phyloP scores from a whole-genome alignment of 2,888 invertebrate species.

The Tanaodytes sp. region DNA sequence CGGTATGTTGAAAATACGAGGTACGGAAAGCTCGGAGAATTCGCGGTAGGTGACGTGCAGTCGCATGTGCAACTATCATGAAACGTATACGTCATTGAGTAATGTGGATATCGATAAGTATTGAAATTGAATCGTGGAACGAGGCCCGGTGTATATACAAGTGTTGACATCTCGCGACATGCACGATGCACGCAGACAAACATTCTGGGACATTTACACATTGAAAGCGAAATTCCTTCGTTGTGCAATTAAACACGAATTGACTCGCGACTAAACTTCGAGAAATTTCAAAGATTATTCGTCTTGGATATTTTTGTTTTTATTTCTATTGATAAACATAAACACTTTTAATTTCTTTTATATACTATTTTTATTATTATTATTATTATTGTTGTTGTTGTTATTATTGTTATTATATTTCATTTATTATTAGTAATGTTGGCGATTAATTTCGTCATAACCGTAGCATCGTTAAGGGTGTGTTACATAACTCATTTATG shows the following conservation, averaged over 20 bases:
- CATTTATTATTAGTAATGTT: too few relatives aligned
- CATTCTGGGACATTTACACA: conserved; percentile 8
- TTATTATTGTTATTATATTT: too few relatives aligned
- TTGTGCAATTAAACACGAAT: conserved; percentile 17
- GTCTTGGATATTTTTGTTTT: too few relatives aligned
- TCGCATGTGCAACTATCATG: conserved; percentile 33
- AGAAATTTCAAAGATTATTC: too few relatives aligned
- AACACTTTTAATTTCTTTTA: too few relatives aligned
- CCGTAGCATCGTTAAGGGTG: too few relatives aligned
- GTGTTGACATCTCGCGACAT: conserved; percentile 28
- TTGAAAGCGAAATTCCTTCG: conserved; percentile 1
- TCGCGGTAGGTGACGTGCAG: conserved; percentile 27
- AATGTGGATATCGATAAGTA: conserved; percentile 39
- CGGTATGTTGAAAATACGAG: conserved; percentile 28
- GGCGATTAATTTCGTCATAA: too few relatives aligned
- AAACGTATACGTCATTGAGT: conserved; percentile 32
- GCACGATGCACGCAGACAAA: conserved; percentile 10
- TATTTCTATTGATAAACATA: too few relatives aligned
- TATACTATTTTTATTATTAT: too few relatives aligned
- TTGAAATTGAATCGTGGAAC: conserved; percentile 28
- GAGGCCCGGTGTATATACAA: conserved; percentile 15
- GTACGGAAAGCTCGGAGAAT: conserved; percentile 35
- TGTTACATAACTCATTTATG: too few relatives aligned
- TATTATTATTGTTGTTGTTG: too few relatives aligned
- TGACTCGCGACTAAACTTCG: neutral